These are phyloP conservation scores for Torymus tubicola DNA, from an alignment of 2,888 invertebrate genomes.

Conservation along the genomic window DNA sequence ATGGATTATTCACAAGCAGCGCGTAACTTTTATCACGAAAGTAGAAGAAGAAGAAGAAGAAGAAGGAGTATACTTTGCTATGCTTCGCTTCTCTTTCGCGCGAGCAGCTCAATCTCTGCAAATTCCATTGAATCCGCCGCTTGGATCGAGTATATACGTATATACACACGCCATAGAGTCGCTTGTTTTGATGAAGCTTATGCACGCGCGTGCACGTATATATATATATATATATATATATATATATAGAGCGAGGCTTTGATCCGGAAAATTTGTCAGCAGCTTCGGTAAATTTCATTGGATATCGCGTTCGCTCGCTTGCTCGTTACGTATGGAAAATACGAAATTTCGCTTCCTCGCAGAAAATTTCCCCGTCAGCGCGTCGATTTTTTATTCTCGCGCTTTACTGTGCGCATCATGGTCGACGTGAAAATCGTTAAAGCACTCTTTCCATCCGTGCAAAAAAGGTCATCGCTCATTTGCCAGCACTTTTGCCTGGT, in stretches of 20 bases:
- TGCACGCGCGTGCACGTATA: background rate
- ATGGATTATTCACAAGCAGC: too few species aligned
- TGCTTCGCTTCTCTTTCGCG: background rate
- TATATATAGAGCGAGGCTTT: background rate
- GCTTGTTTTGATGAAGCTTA: conserved; percentile 6
- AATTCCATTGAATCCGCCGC: background rate
- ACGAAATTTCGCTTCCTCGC: conserved; percentile 8
- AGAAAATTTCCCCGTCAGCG: too few species aligned
- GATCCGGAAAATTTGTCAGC: conserved; percentile 2
- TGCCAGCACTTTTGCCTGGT: background rate
- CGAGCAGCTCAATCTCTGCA: background rate
- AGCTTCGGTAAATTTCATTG: conserved; percentile 16
- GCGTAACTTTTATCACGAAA: background rate
- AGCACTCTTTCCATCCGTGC: background rate
- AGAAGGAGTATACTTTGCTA: too few species aligned
- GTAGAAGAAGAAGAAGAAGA: too few species aligned
- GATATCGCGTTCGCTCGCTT: background rate
- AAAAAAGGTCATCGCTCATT: background rate
- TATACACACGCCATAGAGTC: background rate
- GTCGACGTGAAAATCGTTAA: background rate
- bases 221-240: too few species aligned
- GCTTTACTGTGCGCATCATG: background rate
- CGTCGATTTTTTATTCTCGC: conserved; percentile 1
- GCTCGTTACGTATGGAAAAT: conserved; percentile 29
- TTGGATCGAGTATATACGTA: background rate